Conservation (phyloP, 2,888 invertebrate species). For the Zygothrica quintamaculata region DNA sequence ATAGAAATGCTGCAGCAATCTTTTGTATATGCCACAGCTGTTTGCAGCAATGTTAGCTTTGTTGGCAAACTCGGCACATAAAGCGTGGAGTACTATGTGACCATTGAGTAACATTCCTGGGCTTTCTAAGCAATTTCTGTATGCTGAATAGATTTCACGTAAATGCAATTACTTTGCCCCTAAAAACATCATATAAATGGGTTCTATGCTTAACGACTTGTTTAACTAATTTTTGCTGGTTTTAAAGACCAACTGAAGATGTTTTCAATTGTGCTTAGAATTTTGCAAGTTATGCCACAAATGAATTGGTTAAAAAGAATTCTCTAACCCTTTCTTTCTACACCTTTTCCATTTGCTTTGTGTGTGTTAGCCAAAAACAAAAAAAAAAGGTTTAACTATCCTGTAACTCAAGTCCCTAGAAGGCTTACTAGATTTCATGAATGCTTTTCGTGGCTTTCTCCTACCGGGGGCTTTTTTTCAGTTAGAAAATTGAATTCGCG, state of each 20-base stretch:
- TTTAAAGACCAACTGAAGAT: too few relatives aligned
- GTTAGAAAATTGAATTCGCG: conserved; percentile 46
- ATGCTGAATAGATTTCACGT: conserved; percentile 13
- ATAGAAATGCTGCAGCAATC: conserved; percentile 29
- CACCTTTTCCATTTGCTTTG: too few relatives aligned
- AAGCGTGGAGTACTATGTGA: too few relatives aligned
- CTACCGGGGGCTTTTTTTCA: conserved; percentile 5
- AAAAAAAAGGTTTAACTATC: conserved; percentile 30
- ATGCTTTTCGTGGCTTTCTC: conserved; percentile 11
- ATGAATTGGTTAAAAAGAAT: too few relatives aligned
- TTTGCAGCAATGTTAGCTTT: not conserved
- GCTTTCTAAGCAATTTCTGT: conserved; percentile 55
- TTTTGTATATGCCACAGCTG: conserved; percentile 5
- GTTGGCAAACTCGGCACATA: not conserved
- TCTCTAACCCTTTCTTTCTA: too few relatives aligned
- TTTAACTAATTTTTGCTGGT: not conserved
- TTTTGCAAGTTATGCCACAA: too few relatives aligned
- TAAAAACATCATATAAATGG: too few relatives aligned
- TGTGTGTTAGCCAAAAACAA: too few relatives aligned
- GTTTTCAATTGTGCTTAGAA: too few relatives aligned
- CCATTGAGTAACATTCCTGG: conserved; percentile 34
- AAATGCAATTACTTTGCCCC: too few relatives aligned
- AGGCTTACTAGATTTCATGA: conserved; percentile 22
- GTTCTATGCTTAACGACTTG: too few relatives aligned
- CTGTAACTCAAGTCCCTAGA: conserved; percentile 11